Base-by-base conservation (phyloP, 2,888 invertebrate genomes). In the Drosophila melanosoma region DNA sequence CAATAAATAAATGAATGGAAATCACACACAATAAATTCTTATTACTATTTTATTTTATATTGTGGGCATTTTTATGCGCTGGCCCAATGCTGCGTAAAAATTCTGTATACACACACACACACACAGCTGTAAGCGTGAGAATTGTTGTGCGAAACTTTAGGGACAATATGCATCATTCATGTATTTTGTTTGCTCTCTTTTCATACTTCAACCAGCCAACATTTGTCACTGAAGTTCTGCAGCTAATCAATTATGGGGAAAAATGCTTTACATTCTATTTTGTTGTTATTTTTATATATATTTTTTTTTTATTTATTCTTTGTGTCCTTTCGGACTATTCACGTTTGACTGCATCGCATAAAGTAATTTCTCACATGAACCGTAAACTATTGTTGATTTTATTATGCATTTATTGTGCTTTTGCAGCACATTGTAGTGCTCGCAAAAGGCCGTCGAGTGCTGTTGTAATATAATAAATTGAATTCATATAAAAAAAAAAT, bases 11-110 rank as follows among this genome's bases (percentile, higher is more conserved):
- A 68, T 77, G 59, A 53, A 35, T 20, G 40, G 33, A 81, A 74
- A 78, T 80, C 53, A 71, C 68, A 80, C 64, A 49, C 66, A 64
- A 81, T 76, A 79, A 69, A 76, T 64, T 76, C 45, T 48, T 65
- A 73, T 65, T 57, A 62, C 36, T n/a, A 48, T 76, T 66, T 52
- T 36, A 56, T 48, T 53, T 68, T 29, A 15, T 38, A 26, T 26
- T 26, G 29, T 32, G 40, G 40, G 15, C 26, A 15, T 29, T 60
- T 57, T 26, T 40, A 20, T 59, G 20, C 29, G 15, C 60, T 73
- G 52, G 5, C 48, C 57, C 53, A 36, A 61, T 59, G 76, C 48
- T 26, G 49, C 56, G 49, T 57, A 56, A 66, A 56, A 57, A 66
- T 67, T 75, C 69, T n/a, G n/a, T n/a, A 1, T 12, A 35, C 33